A percentile compares a stretch with the other conserved stretches of the same genome.
Evolutionary conservation across 2,113 vertebrate species (phyloP).

Genomic region (Hemichromis elongatus): DNA sequence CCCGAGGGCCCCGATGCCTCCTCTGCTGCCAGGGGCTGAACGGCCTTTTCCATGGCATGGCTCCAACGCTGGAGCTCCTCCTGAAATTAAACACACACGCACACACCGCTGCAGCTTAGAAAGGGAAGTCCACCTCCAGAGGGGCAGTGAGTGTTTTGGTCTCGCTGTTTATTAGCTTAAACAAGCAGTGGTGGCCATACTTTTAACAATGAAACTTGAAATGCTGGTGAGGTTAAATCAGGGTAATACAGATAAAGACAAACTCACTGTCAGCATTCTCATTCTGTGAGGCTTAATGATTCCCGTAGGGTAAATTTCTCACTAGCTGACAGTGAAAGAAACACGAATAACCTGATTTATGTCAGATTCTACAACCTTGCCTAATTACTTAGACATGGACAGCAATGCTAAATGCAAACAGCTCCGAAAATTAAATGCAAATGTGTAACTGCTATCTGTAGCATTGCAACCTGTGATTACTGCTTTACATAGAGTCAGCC

Average conservation of each 20-base stretch:
- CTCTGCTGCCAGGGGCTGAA: slow-evolving; percentile 76
- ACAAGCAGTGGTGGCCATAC: neutral
- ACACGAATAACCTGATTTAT: neutral
- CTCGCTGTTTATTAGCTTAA: neutral
- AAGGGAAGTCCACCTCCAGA: neutral
- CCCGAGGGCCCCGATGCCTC: slow-evolving; percentile 73
- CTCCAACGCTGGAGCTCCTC: slow-evolving; percentile 91
- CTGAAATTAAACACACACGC: slow-evolving; percentile 59
- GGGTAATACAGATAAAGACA: neutral
- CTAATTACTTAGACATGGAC: neutral
- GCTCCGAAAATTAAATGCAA: neutral
- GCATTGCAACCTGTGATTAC: neutral
- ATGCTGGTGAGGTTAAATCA: neutral
- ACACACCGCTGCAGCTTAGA: neutral
- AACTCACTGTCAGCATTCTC: neutral
- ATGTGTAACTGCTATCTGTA: neutral
- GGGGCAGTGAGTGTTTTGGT: neutral
- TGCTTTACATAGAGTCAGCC: neutral
- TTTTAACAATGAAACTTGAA: neutral
- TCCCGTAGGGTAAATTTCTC: neutral
- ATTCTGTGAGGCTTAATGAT: neutral
- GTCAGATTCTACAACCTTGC: neutral
- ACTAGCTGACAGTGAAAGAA: neutral
- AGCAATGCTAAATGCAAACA: neutral
- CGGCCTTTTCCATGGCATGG: slow-evolving; percentile 78